A percentile compares a stretch with the other conserved stretches of the same genome.
Conservation (phyloP, 2,797 vertebrate genomes). For the Eutrigla gurnardus region DNA sequence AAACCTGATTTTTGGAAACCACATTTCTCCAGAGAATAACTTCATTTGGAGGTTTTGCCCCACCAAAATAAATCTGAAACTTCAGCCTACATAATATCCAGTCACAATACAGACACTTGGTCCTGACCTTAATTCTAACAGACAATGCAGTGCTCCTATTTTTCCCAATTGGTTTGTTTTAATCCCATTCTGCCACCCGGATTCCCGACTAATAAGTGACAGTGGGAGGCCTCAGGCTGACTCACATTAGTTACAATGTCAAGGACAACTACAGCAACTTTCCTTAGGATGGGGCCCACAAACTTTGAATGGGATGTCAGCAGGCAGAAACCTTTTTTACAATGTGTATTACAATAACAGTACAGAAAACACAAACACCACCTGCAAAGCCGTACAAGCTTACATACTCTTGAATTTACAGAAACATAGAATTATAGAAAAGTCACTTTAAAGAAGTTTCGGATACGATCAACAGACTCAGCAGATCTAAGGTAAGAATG, state of each 20-base stretch:
- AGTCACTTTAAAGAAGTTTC: too few relatives aligned
- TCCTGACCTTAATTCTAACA: background rate
- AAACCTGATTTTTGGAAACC: background rate
- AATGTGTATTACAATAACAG: too few relatives aligned
- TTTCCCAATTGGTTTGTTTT: slow-evolving; percentile 4
- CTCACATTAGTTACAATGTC: slow-evolving; percentile 19
- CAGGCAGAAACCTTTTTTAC: background rate
- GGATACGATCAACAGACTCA: too few relatives aligned
- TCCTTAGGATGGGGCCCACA: background rate
- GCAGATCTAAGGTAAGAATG: background rate
- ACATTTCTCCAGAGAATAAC: background rate
- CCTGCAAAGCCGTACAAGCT: too few relatives aligned
- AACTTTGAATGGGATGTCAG: background rate
- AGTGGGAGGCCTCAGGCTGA: background rate
- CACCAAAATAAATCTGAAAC: background rate
- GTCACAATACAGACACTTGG: background rate
- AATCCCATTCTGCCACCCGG: slow-evolving; percentile 5
- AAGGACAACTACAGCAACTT: slow-evolving; percentile 12
- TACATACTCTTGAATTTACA: too few relatives aligned
- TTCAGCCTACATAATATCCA: background rate
- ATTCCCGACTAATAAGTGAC: background rate
- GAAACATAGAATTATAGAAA: too few relatives aligned
- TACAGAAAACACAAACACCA: too few relatives aligned
- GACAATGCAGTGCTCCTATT: background rate
- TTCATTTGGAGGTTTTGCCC: background rate